A percentile compares a stretch with the other conserved stretches of the same genome.
Evolutionary conservation across 2,113 vertebrate genomes (phyloP).

Genomic region (Grammomys dolichurus): DNA sequence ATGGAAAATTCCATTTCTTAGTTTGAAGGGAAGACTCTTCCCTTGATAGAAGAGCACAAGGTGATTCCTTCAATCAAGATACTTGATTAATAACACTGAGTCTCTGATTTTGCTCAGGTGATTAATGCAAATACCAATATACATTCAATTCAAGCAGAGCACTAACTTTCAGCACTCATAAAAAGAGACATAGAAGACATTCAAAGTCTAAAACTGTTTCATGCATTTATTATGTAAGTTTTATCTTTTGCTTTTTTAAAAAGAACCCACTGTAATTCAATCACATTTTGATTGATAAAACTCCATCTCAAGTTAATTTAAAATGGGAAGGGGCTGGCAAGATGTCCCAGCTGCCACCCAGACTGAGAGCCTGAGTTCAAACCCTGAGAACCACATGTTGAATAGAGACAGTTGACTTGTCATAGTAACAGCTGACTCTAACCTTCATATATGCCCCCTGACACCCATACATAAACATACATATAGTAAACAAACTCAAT

Average conservation of each 20-base stretch:
- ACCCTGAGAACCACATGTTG: no score
- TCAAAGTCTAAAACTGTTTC: slow-evolving; percentile 29
- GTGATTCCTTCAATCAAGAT: neutral
- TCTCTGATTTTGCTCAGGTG: neutral
- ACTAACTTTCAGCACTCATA: neutral
- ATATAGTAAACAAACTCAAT: neutral
- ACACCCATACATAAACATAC: neutral
- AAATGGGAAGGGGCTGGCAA: neutral
- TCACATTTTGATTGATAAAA: slow-evolving; percentile 33
- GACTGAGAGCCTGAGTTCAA: no score
- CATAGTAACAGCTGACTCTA: neutral
- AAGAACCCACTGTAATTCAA: neutral
- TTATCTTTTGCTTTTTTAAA: neutral
- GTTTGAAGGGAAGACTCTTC: neutral
- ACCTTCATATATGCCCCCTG: neutral
- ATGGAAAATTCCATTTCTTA: slow-evolving; percentile 12
- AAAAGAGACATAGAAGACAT: neutral
- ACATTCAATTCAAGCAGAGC: neutral
- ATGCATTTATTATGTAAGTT: neutral
- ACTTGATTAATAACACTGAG: slow-evolving; percentile 6
- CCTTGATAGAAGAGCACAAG: neutral
- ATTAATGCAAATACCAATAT: neutral
- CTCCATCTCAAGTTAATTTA: neutral
- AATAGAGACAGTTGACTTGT: neutral
- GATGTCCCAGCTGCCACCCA: neutral